Percentiles rank a stretch among this genome's conserved stretches.
phyloP scores from a whole-genome alignment of 2,113 vertebrate genomes.

The Panthera leo region DNA sequence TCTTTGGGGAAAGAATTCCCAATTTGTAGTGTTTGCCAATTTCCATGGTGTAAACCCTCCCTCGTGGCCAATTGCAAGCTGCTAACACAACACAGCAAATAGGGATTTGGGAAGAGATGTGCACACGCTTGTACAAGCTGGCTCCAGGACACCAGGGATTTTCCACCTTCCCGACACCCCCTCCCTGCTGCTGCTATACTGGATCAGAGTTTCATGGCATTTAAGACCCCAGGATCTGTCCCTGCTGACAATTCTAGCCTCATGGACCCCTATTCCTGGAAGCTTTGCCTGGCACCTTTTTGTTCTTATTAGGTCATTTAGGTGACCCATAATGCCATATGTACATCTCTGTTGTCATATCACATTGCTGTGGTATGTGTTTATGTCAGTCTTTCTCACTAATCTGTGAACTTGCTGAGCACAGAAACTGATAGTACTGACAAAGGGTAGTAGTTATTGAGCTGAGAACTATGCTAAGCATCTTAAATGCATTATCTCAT shows the following conservation, averaged over 20 bases:
- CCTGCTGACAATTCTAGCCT: neutral
- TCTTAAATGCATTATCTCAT: neutral
- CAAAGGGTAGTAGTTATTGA: neutral
- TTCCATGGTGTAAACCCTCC: neutral
- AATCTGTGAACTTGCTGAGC: neutral
- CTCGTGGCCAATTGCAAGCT: neutral
- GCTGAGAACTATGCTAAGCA: neutral
- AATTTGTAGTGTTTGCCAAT: neutral
- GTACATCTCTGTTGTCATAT: neutral
- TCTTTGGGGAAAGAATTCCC: neutral
- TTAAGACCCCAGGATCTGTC: neutral
- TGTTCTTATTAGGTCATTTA: neutral
- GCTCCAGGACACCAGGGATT: neutral
- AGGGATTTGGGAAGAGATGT: neutral
- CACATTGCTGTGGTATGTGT: neutral
- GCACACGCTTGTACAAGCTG: neutral
- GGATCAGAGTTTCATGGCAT: neutral
- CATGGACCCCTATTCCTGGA: neutral
- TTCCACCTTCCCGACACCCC: neutral
- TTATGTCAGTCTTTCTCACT: neutral
- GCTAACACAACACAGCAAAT: neutral
- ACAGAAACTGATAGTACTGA: neutral
- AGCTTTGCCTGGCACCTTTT: neutral
- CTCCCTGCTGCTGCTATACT: no score
- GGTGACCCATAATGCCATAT: neutral